Evolutionary conservation across 2,113 vertebrate genomes (phyloP).

Genomic region (Seriola quinqueradiata): DNA sequence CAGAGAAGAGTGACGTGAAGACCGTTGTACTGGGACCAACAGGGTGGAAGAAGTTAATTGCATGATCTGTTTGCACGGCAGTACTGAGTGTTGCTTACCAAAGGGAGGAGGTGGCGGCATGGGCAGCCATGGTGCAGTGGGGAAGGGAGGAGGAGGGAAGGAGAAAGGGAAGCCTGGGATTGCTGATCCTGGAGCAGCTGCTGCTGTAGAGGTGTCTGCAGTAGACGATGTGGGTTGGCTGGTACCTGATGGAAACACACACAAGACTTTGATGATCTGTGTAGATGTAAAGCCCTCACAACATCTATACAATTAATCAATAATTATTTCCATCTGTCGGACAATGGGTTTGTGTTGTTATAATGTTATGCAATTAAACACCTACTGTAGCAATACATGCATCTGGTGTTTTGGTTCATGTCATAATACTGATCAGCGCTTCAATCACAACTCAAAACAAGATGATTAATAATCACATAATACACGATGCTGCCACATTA

Average conservation of each 20-base stretch:
- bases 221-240: conserved; percentile 68
- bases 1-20: not conserved
- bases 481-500: not conserved
- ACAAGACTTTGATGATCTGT: not conserved
- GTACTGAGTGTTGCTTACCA: conserved; percentile 78
- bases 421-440: no score
- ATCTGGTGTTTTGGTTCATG: not conserved
- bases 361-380: not conserved
- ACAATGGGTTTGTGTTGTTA: not conserved
- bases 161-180: conserved; percentile 89
- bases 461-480: not conserved
- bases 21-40: no score
- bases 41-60: not conserved
- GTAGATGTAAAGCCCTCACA: no score
- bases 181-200: conserved; percentile 70
- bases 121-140: conserved; percentile 89
- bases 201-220: conserved; percentile 57
- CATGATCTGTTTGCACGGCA: not conserved
- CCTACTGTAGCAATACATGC: not conserved
- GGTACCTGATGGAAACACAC: conserved; percentile 57
- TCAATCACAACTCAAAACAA: not conserved
- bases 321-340: not conserved
- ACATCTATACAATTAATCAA: not conserved
- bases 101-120: conserved; percentile 93
- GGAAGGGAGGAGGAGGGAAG: conserved; percentile 87